Percentiles rank a stretch among this genome's conserved stretches.
These are phyloP conservation scores for Coleophora flavipennella DNA, from an alignment of 2,888 invertebrate genomes.

Conservation along the genomic window DNA sequence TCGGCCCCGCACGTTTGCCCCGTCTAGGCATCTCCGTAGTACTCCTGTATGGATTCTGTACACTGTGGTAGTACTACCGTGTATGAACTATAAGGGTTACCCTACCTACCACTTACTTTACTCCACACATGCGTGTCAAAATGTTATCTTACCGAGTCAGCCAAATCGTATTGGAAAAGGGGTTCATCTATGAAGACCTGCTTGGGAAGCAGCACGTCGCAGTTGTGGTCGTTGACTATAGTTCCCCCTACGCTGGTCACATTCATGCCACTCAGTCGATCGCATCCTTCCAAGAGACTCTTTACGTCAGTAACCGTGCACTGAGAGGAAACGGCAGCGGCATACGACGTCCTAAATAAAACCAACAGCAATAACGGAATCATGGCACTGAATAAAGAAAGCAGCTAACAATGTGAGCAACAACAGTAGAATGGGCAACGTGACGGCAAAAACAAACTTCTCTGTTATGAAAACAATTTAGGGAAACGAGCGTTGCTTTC, in stretches of 20 bases:
- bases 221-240: slow-evolving; percentile 60
- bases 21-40: too few relatives aligned
- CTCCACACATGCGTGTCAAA: too few relatives aligned
- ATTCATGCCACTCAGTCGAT: slow-evolving; percentile 47
- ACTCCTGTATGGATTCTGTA: too few relatives aligned
- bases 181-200: slow-evolving; percentile 63
- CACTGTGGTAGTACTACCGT: too few relatives aligned
- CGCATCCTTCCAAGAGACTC: slow-evolving; percentile 54
- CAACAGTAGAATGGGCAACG: neutral
- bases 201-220: slow-evolving; percentile 57
- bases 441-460: neutral
- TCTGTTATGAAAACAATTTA: neutral
- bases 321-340: slow-evolving; percentile 19
- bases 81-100: too few relatives aligned
- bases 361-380: slow-evolving; percentile 13
- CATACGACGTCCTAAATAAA: slow-evolving; percentile 18
- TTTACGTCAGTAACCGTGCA: slow-evolving; percentile 47
- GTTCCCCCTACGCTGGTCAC: slow-evolving; percentile 57
- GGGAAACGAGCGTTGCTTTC: neutral
- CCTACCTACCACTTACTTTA: too few relatives aligned
- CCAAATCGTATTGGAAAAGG: slow-evolving; percentile 44
- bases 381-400: neutral
- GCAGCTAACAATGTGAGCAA: neutral
- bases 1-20: too few relatives aligned
- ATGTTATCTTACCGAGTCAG: slow-evolving; percentile 42